Conservation (phyloP, 2,888 invertebrate genomes). For the Drosophila birchii region DNA sequence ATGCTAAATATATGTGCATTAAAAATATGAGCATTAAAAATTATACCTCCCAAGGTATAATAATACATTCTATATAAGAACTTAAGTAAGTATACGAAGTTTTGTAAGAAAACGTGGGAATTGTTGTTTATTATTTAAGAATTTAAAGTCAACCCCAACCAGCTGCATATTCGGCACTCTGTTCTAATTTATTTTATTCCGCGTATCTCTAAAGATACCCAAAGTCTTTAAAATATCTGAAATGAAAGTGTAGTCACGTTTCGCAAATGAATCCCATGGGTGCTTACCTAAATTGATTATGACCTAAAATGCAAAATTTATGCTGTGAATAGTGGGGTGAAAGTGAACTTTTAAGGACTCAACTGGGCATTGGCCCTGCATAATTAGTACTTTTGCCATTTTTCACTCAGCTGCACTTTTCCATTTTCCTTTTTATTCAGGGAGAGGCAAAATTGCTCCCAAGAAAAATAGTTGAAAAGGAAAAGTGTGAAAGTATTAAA, state of each 20-base stretch:
- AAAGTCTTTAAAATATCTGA: conserved; percentile 11
- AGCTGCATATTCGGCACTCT: no score
- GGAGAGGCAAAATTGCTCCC: background rate
- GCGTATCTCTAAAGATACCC: no score
- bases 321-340: background rate
- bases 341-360: conserved; percentile 18
- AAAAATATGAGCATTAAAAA: background rate
- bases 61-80: background rate
- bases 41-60: rapidly evolving
- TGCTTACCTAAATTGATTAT: conserved; percentile 54
- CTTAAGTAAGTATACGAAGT: background rate
- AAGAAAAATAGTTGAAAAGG: conserved; percentile 26
- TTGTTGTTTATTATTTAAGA: no score
- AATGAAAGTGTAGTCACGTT: conserved; percentile 59
- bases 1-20: background rate
- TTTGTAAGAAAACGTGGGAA: background rate
- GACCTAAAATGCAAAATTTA: conserved; percentile 30
- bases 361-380: conserved; percentile 22
- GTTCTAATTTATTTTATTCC: background rate
- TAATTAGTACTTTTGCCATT: conserved; percentile 27
- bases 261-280: conserved; percentile 40
- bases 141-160: no score
- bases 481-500: conserved; percentile 45
- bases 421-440: conserved; percentile 6
- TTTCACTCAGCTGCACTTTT: conserved; percentile 16